Conservation (phyloP, 2,113 vertebrate genomes). For the Hippoglossus stenolepis region DNA sequence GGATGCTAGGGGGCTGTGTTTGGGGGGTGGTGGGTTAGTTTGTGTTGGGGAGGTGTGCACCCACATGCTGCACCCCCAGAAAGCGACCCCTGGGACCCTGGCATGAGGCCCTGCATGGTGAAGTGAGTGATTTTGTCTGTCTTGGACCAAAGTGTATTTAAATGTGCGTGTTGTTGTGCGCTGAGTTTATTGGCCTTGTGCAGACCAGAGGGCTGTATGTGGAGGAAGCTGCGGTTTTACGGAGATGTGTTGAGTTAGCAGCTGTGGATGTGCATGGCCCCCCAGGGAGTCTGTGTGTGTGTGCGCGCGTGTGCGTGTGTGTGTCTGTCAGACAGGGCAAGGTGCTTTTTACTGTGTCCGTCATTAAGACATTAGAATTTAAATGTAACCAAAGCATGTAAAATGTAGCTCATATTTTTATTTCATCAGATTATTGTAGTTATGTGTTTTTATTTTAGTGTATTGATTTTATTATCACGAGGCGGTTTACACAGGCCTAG, state of each 20-base stretch:
- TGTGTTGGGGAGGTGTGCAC: constrained; percentile 14
- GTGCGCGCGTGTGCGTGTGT: neutral
- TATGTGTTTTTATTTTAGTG: too few species aligned
- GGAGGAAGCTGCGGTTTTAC: constrained; percentile 61
- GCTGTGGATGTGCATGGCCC: constrained; percentile 34
- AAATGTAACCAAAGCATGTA: neutral
- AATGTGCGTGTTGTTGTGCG: constrained; percentile 5
- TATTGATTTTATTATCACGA: too few species aligned
- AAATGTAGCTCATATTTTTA: neutral
- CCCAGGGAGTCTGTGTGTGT: constrained; percentile 31
- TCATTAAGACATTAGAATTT: neutral
- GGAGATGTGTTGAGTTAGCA: constrained; percentile 41
- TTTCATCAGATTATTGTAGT: too few species aligned
- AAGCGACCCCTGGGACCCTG: constrained; percentile 19
- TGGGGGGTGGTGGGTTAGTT: constrained; percentile 13
- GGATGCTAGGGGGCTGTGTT: constrained; percentile 41
- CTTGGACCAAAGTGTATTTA: neutral
- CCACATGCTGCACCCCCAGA: constrained; percentile 42
- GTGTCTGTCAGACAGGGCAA: neutral
- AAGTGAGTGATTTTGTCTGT: constrained; percentile 57
- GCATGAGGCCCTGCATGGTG: constrained; percentile 64
- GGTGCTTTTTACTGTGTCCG: neutral
- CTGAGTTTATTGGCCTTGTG: neutral
- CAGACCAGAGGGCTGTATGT: constrained; percentile 1
- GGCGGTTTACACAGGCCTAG: too few species aligned